phyloP scores from a whole-genome alignment of 2,888 invertebrate species.

The Candidula unifasciata region DNA sequence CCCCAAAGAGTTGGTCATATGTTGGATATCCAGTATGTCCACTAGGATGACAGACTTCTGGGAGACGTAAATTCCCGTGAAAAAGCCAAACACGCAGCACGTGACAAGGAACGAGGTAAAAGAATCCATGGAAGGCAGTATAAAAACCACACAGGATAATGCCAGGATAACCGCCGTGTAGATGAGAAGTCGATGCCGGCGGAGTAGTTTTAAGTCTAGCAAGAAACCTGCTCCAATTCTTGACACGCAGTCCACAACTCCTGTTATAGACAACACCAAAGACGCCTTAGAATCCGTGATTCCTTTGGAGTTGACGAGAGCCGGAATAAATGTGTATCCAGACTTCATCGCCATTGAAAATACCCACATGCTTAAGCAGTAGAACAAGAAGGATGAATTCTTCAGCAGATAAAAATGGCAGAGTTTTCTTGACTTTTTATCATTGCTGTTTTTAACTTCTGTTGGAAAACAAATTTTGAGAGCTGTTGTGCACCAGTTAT shows the following conservation, averaged over 20 bases:
- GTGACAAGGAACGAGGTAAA: slow-evolving; percentile 59
- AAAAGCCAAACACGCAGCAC: slow-evolving; percentile 62
- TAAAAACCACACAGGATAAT: slow-evolving; percentile 57
- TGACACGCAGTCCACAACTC: slow-evolving; percentile 62
- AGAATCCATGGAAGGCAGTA: slow-evolving; percentile 58
- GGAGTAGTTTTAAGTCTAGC: slow-evolving; percentile 61
- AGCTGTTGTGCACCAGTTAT: neutral
- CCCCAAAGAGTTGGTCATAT: slow-evolving; percentile 67
- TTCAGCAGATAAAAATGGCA: slow-evolving; percentile 53
- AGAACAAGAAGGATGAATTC: slow-evolving; percentile 53
- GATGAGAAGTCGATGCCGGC: slow-evolving; percentile 59
- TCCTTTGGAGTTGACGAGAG: slow-evolving; percentile 62
- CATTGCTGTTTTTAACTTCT: slow-evolving; percentile 3
- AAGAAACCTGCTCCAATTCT: slow-evolving; percentile 62
- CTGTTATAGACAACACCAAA: slow-evolving; percentile 62
- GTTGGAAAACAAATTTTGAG: slow-evolving; percentile 45
- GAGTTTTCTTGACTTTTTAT: slow-evolving; percentile 37
- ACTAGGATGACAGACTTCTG: slow-evolving; percentile 71
- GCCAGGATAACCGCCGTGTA: slow-evolving; percentile 63
- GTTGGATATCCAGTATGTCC: slow-evolving; percentile 67
- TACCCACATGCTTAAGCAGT: slow-evolving; percentile 55
- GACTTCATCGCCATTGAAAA: slow-evolving; percentile 55
- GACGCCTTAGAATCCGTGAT: slow-evolving; percentile 61
- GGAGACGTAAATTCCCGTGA: slow-evolving; percentile 66
- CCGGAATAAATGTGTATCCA: slow-evolving; percentile 66